Percentiles rank a stretch among this genome's conserved stretches.
Evolutionary conservation across 2,113 vertebrate genomes (phyloP).

Genomic region (Cyanistes caeruleus): DNA sequence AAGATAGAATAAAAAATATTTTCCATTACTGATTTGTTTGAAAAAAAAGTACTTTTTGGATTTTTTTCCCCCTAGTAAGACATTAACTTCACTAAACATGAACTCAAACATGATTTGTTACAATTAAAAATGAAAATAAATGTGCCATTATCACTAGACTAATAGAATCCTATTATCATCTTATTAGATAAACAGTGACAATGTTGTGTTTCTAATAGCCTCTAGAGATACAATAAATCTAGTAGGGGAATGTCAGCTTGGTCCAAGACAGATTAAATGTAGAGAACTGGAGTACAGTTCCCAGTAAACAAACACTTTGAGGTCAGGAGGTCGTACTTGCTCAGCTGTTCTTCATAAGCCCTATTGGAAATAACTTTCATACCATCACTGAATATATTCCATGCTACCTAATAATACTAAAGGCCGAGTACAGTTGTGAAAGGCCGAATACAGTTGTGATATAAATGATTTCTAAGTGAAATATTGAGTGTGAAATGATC

Average conservation of each 20-base stretch:
- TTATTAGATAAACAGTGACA: constrained; percentile 58
- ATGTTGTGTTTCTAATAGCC: constrained; percentile 31
- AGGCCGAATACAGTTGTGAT: not conserved
- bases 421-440: not conserved
- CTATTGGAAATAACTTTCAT: constrained; percentile 67
- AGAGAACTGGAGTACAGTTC: constrained; percentile 65
- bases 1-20: not conserved
- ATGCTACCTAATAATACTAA: constrained; percentile 37
- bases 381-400: constrained; percentile 41
- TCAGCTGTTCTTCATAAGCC: constrained; percentile 66
- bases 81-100: not conserved
- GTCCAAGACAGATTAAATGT: constrained; percentile 60
- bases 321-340: constrained; percentile 46
- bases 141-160: not conserved
- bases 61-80: not conserved
- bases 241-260: constrained; percentile 36
- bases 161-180: constrained; percentile 48
- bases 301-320: constrained; percentile 67
- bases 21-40: not conserved
- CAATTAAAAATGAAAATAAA: constrained; percentile 13
- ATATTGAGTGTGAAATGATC: not conserved
- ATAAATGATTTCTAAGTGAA: constrained; percentile 28
- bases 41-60: not conserved
- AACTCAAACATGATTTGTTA: constrained; percentile 4
- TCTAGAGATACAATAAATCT: constrained; percentile 48